Base-by-base conservation (phyloP, 2,888 invertebrate genomes). In the Hoplodrina blanda region DNA sequence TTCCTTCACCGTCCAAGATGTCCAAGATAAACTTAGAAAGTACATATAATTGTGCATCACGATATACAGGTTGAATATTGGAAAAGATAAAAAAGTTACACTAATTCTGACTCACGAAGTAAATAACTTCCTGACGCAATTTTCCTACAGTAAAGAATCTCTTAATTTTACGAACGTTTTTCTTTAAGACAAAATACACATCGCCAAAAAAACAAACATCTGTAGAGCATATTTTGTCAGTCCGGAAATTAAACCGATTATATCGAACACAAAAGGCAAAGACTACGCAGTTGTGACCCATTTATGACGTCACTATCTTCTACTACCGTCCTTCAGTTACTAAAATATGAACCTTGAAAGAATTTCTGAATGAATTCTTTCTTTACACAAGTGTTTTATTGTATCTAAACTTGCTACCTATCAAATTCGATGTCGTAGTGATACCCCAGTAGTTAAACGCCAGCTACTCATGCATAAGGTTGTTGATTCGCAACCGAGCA, bases 201-300 rank as follows among this genome's bases (percentile, higher is more conserved):
- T 37, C 19, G 20, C 11, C 17, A 17, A 25, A 37, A n/a, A 49
- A 66, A 17, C n/a, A 41, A 67, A 68, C 59, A 68, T 76, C 68
- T 59, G 30, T 54, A 19, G 10, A 30, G 20, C 59, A 50, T 68
- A 44, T 17, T 53, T 13, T 54, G 25, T 68, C 13, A 76, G 6
- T 59, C n/a, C 54, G 33, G 53, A 73, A 54, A 59, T 54, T 49
- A 41, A 56, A 72, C 19, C 13, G 11, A 56, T 17, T 30, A 62
- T 54, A 8, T 4, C 7, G 41, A 49, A n/a, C 41, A 74, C 66
- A 55, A 71, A 54, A 50, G 41, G 13, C 66, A 55, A 13, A 30
- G 20, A 17, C 75, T 13, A 6, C 2, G 11, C 2, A 46, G 11
- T 17, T 56, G 17, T 72, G 11, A 50, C 17, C 19, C 33, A 65